Percentiles rank a stretch among this genome's conserved stretches.
Conservation (phyloP, 2,797 vertebrate genomes). For the Catamblyrhynchus diadema region DNA sequence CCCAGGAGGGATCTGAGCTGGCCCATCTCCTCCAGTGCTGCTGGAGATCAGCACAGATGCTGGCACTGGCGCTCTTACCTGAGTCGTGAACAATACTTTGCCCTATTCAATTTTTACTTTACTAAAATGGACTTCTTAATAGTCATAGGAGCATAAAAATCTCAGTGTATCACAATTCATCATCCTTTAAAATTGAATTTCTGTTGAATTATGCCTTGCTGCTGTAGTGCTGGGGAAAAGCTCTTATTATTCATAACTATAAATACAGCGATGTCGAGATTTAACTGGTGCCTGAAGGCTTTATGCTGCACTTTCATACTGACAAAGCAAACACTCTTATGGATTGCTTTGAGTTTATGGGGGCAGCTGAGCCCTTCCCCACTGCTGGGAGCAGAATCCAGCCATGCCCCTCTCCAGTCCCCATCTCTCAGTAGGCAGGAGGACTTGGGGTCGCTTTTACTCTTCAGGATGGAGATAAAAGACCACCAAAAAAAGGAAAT, state of each 20-base stretch:
- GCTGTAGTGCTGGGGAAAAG: constrained; percentile 39
- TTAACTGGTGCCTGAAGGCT: constrained; percentile 53
- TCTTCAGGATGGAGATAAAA: background rate
- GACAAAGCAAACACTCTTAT: constrained; percentile 50
- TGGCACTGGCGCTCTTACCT: background rate
- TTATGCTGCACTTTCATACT: background rate
- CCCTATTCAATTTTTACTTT: constrained; percentile 35
- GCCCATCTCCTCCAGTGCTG: fast-evolving
- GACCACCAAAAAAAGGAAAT: background rate
- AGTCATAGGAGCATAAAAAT: constrained; percentile 59
- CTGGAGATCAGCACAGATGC: background rate
- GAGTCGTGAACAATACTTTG: background rate
- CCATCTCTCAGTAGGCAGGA: background rate
- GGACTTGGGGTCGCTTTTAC: background rate
- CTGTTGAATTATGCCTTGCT: constrained; percentile 46
- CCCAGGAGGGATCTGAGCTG: background rate
- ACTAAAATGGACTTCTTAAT: constrained; percentile 49
- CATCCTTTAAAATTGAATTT: constrained; percentile 62
- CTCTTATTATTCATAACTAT: constrained; percentile 64
- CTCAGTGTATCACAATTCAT: constrained; percentile 62
- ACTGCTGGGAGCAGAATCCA: background rate
- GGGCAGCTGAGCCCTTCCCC: background rate
- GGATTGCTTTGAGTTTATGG: background rate
- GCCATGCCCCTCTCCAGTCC: background rate
- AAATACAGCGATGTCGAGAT: constrained; percentile 43